These are phyloP conservation scores for Ophioderma brevispina DNA, from an alignment of 35 echinoderm and acorn worm genomes.

Conservation along the genomic window DNA sequence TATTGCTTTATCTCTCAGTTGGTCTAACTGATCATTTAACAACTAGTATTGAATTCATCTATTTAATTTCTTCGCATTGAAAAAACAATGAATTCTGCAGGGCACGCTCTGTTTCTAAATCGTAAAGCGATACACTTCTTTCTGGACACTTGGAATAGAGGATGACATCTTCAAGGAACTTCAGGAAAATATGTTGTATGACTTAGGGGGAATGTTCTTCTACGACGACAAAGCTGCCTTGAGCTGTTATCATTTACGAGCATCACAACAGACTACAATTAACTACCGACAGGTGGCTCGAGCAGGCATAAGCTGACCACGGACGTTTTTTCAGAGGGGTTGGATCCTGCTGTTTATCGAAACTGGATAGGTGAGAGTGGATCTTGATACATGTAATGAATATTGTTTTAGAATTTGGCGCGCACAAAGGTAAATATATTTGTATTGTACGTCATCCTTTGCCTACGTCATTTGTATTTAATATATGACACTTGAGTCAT, in stretches of 20 bases:
- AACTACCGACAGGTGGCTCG: not conserved
- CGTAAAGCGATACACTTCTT: conserved; percentile 18
- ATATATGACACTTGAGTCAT: too few species aligned
- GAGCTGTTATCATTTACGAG: not conserved
- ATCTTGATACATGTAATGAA: too few species aligned
- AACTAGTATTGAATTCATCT: too few species aligned
- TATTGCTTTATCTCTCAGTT: too few species aligned
- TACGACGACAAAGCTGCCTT: not conserved
- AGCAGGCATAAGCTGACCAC: not conserved
- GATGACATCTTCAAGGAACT: conserved; percentile 15
- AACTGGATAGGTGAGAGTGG: not conserved
- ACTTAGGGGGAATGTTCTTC: conserved; percentile 5
- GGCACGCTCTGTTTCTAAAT: conserved; percentile 24
- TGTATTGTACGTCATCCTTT: too few species aligned
- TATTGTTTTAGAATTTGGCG: too few species aligned
- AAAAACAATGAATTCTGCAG: too few species aligned
- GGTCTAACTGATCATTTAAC: too few species aligned
- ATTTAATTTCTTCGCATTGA: too few species aligned
- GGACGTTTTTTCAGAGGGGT: not conserved
- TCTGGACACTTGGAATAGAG: not conserved
- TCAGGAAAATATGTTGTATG: not conserved
- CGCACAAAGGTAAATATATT: too few species aligned
- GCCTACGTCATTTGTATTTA: too few species aligned
- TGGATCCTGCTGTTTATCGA: conserved; percentile 15
- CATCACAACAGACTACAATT: not conserved